A percentile compares a stretch with the other conserved stretches of the same genome.
These are phyloP conservation scores for Strix uralensis DNA, from an alignment of 2,113 vertebrate genomes.

Conservation along the genomic window DNA sequence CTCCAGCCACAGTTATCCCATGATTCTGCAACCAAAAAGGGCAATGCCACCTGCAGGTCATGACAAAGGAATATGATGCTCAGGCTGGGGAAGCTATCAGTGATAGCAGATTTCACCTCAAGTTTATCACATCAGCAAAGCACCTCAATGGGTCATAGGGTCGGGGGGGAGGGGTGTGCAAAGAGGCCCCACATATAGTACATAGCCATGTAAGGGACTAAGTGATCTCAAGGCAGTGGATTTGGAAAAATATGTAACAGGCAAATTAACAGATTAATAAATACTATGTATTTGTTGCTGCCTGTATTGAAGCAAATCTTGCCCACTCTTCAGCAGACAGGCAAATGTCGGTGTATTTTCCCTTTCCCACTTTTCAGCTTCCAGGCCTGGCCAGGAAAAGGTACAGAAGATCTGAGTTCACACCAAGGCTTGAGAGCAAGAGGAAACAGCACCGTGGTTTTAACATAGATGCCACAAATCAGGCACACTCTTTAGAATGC, in stretches of 20 bases:
- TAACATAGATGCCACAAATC: background rate
- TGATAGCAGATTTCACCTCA: background rate
- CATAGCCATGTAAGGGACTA: background rate
- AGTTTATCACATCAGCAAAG: background rate
- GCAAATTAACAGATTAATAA: too few species aligned
- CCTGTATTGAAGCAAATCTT: background rate
- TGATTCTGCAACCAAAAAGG: background rate
- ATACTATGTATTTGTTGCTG: background rate
- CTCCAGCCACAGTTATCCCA: background rate
- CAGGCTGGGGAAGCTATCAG: background rate
- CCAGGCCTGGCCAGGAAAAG: background rate
- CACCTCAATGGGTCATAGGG: background rate
- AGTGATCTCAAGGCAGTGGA: background rate
- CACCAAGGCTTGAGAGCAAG: background rate
- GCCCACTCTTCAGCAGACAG: background rate
- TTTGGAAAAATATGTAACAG: background rate
- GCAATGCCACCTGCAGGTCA: accelerated
- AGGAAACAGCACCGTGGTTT: background rate
- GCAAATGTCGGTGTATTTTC: background rate
- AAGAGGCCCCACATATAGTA: background rate
- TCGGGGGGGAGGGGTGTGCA: accelerated
- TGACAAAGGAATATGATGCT: background rate
- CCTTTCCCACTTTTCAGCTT: background rate
- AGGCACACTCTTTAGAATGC: background rate
- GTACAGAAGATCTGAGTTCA: background rate